Base-by-base conservation (phyloP, 2,888 invertebrate genomes). In the Ryuthela nishihirai region DNA sequence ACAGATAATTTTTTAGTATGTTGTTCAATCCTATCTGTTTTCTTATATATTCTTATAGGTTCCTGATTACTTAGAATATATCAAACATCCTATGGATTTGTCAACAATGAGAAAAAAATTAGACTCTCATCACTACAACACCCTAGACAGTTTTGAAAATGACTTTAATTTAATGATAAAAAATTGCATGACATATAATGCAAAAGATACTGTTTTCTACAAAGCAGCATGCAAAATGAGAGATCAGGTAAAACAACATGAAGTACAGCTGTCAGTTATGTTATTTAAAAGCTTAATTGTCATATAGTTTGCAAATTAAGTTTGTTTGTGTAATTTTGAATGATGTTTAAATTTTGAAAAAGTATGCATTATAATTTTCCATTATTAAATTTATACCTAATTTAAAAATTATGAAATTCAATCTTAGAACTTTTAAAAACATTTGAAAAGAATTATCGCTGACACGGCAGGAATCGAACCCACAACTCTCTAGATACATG, bases 141-240 rank as follows among this genome's bases (percentile, higher is more conserved):
- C 81, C 45, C 78, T 97, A 35, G 84, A 85, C 60, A 83, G 87
- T 26, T 82, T 98, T 70, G 88, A 92, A 71, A 79, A 79, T 0
- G 98, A 99, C 77, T 97, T 98, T 73, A 83, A 86, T 69, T 80
- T 97, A n/a, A 97, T 99, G 88, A 88, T 97, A 54, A 83, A 84
- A 65, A 99, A 99, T 75, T 99, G 98, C 72, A 80, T 93, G 69
- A 87, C 87, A 0, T 99, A 98, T 74, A 99, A 99, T 74, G 86
- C 88, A 65, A 89, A 90, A 72, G 94, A 95, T 69, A 95, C 95
- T 0, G 87, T 94, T 53, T 97, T 92, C 74, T 95, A 94, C 74
- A 84, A 88, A 49, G 87, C 92, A 2, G 95, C 88, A 0, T 78
- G 88, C 2, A 87, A 87, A 70, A 87, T 97, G 85, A 82, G 89